Evolutionary conservation across 2,113 vertebrate genomes (phyloP), one percentile per base, ranked within the genome.

Genomic region (Corythornis cristatus): DNA sequence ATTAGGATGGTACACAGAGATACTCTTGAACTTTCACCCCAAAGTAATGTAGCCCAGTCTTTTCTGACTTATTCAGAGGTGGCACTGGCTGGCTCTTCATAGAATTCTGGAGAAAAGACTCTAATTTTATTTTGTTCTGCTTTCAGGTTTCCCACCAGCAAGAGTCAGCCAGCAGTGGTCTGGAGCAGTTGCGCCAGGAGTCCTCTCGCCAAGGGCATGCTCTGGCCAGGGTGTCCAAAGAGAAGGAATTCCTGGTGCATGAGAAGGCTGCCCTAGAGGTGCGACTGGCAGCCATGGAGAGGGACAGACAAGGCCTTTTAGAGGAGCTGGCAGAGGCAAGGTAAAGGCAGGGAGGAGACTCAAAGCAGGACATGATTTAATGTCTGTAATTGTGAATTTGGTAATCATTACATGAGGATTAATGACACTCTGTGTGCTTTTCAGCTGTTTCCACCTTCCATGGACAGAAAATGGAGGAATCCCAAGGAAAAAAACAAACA

Each of bases 321-420:
- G 96, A 97, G 57, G 98, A 98, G 87, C 92, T 98, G 15, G 90
- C 97, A 91, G 97, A 98, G 50, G 96, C 98, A 88, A 98, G 98
- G 98, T 99, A 96, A 88, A 89, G 58, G 50, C 67, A 68, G 83
- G 68, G 57, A 42, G 53, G 33, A 74, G 20, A 22, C 13, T 26
- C 57, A 26, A 17, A 56, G n/a, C 56, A 58, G 56, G 81, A 42
- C 45, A 12, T 37, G 31, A 21, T 22, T 58, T 46, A 12, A 46
- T 48, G 21, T 29, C 76, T 91, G 9, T 21, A 33, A 6, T 57
- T 17, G 8, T 25, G 29, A 54, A 53, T 37, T n/a, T 45, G 28
- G 5, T 45, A 18, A 37, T 19, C 37, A 4, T 10, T 79, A 9
- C 51, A 14, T 1, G 2, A 37, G 26, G 31, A 25, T 22, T 40